Evolutionary conservation across 53 echinoderm and acorn worm species (phyloP).

Genomic region (Glandiceps talaboti): DNA sequence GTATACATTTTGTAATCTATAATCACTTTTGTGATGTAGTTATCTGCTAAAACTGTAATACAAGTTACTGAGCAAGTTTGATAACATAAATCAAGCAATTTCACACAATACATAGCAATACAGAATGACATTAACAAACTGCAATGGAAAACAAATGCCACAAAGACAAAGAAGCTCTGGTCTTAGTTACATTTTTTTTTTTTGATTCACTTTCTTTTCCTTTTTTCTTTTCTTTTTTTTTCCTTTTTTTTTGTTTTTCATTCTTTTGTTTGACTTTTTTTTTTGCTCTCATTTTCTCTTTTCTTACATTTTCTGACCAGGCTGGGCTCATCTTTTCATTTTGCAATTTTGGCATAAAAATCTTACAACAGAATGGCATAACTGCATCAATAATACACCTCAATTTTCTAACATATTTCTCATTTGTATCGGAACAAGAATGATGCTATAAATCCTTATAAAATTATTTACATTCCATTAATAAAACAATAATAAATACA

Average conservation of each 20-base stretch:
- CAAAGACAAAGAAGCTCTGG: not conserved
- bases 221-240: not conserved
- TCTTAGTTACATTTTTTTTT: not conserved
- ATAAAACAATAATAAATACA: too few relatives aligned
- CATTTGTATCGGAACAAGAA: too few relatives aligned
- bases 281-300: not conserved
- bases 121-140: too few relatives aligned
- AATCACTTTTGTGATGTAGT: too few relatives aligned
- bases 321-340: not conserved
- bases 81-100: too few relatives aligned
- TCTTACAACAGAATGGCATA: not conserved
- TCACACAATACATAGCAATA: too few relatives aligned
- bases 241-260: not conserved
- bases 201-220: not conserved
- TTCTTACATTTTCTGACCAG: not conserved
- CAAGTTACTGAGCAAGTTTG: too few relatives aligned
- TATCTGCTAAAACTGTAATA: too few relatives aligned
- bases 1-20: too few relatives aligned
- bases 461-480: too few relatives aligned
- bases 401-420: not conserved
- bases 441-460: too few relatives aligned
- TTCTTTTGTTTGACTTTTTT: not conserved
- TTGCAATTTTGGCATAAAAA: not conserved
- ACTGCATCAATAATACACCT: not conserved
- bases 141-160: too few relatives aligned